phyloP scores from a whole-genome alignment of 2,888 invertebrate genomes.

The Ischnura elegans region DNA sequence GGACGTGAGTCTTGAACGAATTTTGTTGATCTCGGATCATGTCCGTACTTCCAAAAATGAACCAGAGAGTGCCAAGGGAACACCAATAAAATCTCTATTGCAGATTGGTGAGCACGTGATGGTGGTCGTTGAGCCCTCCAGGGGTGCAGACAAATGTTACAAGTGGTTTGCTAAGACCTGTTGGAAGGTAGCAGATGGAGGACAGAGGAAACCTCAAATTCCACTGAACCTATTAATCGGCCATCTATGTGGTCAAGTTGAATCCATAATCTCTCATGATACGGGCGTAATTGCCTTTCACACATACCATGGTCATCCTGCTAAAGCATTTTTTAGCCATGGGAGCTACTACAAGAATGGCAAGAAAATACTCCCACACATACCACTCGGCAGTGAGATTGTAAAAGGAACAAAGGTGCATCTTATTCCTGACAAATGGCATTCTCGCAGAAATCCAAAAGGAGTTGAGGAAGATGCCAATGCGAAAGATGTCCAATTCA shows the following conservation, averaged over 20 bases:
- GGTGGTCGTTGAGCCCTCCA: background rate
- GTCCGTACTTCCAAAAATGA: background rate
- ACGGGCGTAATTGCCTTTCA: background rate
- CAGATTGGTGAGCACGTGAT: background rate
- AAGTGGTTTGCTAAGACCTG: conserved; percentile 49
- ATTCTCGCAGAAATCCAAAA: background rate
- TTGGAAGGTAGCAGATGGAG: conserved; percentile 1
- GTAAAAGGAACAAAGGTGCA: background rate
- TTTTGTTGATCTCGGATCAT: background rate
- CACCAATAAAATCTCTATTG: background rate
- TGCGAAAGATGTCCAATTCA: background rate
- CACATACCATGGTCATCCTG: background rate
- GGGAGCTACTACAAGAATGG: conserved; percentile 12
- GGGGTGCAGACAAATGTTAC: background rate
- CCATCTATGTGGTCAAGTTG: conserved; percentile 18
- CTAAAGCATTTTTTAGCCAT: conserved; percentile 33
- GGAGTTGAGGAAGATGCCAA: background rate
- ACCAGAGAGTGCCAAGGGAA: background rate
- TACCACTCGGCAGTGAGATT: conserved; percentile 19
- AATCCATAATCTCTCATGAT: background rate
- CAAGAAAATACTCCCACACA: background rate
- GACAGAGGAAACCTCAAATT: background rate
- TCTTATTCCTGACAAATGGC: conserved; percentile 1
- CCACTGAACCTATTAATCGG: background rate
- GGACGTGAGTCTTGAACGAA: background rate